Conservation (phyloP, 2,113 vertebrate species). For the human region DNA sequence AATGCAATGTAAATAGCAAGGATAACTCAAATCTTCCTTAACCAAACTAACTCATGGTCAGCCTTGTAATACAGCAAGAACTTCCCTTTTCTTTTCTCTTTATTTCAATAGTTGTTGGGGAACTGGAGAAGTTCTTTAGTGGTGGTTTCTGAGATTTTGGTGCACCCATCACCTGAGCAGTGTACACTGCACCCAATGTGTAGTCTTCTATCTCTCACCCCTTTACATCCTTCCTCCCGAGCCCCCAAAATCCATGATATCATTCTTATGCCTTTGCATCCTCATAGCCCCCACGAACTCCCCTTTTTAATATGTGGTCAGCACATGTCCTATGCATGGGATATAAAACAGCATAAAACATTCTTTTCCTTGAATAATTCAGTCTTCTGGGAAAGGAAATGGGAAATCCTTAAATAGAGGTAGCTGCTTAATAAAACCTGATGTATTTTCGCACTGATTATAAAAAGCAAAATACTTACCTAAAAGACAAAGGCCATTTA, state of each 20-base stretch:
- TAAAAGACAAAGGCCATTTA: not conserved
- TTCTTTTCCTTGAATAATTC: conserved; percentile 30
- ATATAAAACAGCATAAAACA: not conserved
- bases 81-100: not conserved
- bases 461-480: conserved; percentile 15
- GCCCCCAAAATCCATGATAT: too few species aligned
- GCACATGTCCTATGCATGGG: too few species aligned
- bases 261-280: too few species aligned
- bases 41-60: not conserved
- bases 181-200: too few species aligned
- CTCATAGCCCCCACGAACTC: not conserved
- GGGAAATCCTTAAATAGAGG: conserved; percentile 19
- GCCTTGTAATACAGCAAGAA: not conserved
- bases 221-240: too few species aligned
- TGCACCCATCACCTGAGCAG: too few species aligned
- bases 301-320: not conserved
- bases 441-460: not conserved
- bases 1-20: not conserved
- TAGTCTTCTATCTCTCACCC: too few species aligned
- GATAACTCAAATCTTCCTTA: not conserved
- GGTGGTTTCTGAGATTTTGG: too few species aligned
- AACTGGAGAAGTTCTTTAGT: too few species aligned
- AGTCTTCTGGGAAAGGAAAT: conserved; percentile 32
- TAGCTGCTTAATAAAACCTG: conserved; percentile 4
- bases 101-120: too few species aligned